Base-by-base conservation (phyloP, 2,888 invertebrate genomes). In the Agrotis clavis region DNA sequence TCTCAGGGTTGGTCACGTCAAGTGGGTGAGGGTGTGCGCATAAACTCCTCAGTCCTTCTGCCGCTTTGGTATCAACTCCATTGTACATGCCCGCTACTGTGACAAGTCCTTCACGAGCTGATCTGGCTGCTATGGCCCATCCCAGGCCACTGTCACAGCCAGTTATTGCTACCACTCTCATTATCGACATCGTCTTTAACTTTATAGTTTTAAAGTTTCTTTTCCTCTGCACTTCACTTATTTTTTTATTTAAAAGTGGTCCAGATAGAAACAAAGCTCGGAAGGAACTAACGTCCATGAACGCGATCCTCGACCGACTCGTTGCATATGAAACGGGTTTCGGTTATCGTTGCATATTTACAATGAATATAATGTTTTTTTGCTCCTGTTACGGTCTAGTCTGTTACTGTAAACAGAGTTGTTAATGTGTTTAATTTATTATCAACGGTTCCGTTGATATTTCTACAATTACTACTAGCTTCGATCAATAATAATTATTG, bases 71-170 rank as follows among this genome's bases (percentile, higher is more conserved):
- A 11, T 95, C 91, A 2, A 90, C 90, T 0, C 98, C 98, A 53
- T 96, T 95, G 64, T 98, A 97, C 92, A 98, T 98, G 60, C 98
- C 98, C 19, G 98, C 98, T 50, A 99, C 95, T 2, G 99, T 98
- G 4, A 97, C 97, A 82, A 98, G 96, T 0, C 98, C 98, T 85
- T 97, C 94, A 7, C 97, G 93, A 11, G 96, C 96, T 11, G 97
- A 93, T 81, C 97, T 96, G 30, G 97, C 96, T 0, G 98, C 98
- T 62, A 98, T 90, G 3, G 97, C 97, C 93, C 97, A 98, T 69
- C 99, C 99, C 19, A 99, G 96, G 4, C 99, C 99, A 71, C 98
- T 98, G 93, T 99, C 98, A 90, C 99, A 99, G 56, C 99, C 99
- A 11, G 98, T 98, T 82, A 99, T 97, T 21, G 98, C 96, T 53